A percentile compares a stretch with the other conserved stretches of the same genome.
Conservation (phyloP, 2,797 vertebrate species). For the Buceros bicornis region DNA sequence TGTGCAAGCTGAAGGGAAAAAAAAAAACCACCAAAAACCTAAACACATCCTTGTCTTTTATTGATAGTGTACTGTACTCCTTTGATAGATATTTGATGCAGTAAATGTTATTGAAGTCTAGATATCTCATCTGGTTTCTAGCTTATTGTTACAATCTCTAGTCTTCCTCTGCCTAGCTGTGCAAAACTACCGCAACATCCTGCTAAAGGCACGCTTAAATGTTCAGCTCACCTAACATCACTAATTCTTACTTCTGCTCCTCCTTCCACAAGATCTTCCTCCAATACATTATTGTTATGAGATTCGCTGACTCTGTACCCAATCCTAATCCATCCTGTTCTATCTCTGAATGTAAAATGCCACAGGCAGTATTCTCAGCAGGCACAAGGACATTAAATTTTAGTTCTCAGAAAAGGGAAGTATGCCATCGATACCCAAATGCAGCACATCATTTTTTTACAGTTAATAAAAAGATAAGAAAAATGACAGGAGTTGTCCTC, state of each 20-base stretch:
- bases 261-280: not conserved
- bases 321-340: not conserved
- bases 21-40: no score
- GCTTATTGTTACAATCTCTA: not conserved
- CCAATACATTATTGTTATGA: not conserved
- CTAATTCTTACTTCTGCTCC: not conserved
- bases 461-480: not conserved
- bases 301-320: not conserved
- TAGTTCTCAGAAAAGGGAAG: not conserved
- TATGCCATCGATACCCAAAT: not conserved
- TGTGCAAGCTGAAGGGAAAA: not conserved
- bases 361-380: not conserved
- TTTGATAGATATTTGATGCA: slow-evolving; percentile 3
- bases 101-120: slow-evolving; percentile 13
- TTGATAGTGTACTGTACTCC: not conserved
- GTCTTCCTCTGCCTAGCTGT: not conserved
- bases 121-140: slow-evolving; percentile 17
- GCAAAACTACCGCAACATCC: not conserved
- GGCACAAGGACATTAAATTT: not conserved
- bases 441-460: not conserved
- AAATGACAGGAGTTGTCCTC: fast-evolving
- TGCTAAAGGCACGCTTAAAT: not conserved
- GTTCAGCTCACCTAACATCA: not conserved
- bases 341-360: not conserved
- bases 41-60: not conserved